phyloP scores from a whole-genome alignment of 2,888 invertebrate species.

The Hipparchia sbordonii region DNA sequence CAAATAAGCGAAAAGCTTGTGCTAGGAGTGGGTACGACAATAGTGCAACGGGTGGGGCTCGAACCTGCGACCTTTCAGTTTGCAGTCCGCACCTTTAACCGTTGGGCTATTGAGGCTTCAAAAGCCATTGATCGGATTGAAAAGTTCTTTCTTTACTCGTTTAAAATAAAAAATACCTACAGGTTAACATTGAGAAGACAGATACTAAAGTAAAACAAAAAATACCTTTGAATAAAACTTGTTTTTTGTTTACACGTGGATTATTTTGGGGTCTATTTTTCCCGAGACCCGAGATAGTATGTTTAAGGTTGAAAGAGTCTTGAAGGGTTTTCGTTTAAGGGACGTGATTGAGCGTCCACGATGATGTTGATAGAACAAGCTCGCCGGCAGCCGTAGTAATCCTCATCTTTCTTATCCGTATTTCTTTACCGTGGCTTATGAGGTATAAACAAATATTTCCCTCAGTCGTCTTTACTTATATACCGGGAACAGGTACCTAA shows the following conservation, averaged over 20 bases:
- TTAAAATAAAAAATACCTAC: too few species aligned
- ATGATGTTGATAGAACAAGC: constrained; percentile 3
- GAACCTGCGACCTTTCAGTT: too few species aligned
- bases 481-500: too few species aligned
- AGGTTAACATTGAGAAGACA: too few species aligned
- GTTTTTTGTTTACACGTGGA: background rate
- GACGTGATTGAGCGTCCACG: constrained; percentile 4
- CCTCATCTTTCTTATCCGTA: constrained; percentile 4
- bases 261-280: background rate
- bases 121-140: too few species aligned
- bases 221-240: background rate
- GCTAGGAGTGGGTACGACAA: too few species aligned
- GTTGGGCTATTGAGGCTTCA: too few species aligned
- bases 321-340: constrained; percentile 10
- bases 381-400: background rate
- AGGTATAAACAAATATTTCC: background rate
- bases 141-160: too few species aligned
- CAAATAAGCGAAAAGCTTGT: too few species aligned
- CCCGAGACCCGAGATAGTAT: background rate
- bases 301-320: background rate
- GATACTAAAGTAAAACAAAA: too few species aligned
- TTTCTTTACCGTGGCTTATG: constrained; percentile 1
- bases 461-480: background rate
- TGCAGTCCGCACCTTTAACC: too few species aligned
- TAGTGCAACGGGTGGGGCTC: too few species aligned